Evolutionary conservation across 2,113 vertebrate species (phyloP).

Genomic region (Isichthys henryi): DNA sequence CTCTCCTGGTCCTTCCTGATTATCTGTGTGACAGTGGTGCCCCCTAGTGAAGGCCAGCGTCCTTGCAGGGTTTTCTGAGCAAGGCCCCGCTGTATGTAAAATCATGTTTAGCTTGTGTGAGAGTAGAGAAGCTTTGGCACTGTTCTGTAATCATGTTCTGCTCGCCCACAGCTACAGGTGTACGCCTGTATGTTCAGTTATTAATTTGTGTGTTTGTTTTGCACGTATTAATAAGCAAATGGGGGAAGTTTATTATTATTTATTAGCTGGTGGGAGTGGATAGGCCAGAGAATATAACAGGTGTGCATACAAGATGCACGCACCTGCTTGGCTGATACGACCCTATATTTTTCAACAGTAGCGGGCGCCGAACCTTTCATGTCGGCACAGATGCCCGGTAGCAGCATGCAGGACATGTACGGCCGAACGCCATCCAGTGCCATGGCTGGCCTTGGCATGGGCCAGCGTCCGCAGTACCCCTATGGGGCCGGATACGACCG

Average conservation of each 20-base stretch:
- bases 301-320: not conserved
- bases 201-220: not conserved
- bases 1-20: not conserved
- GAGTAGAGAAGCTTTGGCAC: not conserved
- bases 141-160: not conserved
- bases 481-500: conserved; percentile 83
- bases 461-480: conserved; percentile 83
- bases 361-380: conserved; percentile 75
- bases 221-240: not conserved
- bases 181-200: not conserved
- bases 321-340: not conserved
- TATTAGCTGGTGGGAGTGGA: not conserved
- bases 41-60: conserved; percentile 47
- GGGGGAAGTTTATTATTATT: not conserved
- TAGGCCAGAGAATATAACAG: not conserved
- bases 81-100: not conserved
- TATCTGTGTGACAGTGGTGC: conserved; percentile 42
- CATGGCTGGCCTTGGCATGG: conserved; percentile 76
- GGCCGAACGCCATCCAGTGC: conserved; percentile 72
- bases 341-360: not conserved
- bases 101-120: not conserved
- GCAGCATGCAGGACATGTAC: conserved; percentile 88
- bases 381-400: conserved; percentile 79
- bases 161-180: not conserved
- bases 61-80: not conserved